Base-by-base conservation (phyloP, 2,888 invertebrate genomes). In the Torymus texanus region DNA sequence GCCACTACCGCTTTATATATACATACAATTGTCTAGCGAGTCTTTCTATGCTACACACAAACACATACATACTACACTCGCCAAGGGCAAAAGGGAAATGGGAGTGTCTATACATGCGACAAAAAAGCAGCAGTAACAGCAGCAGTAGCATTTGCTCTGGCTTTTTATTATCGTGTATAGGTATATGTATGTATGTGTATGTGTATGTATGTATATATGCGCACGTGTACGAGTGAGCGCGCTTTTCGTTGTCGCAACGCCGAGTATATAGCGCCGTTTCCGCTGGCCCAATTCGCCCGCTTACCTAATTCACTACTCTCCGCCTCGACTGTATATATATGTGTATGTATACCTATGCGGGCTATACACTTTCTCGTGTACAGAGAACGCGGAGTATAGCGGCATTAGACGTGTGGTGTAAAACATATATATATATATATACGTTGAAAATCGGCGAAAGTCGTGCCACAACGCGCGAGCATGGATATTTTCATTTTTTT, bases 301-400 rank as follows among this genome's bases (percentile, higher is more conserved):
- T 89, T 88, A 87, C 88, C 88, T 89, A 88, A 88, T 88, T 86
- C 72, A 24, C 65, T 41, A 8, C 41, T 8, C 41, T 41, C 41
- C 41, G 41, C 41, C 41, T 41, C 41, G 41, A 41, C 8, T 41
- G 41, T 41, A 41, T 8, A 8, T 41, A 8, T 8, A 8, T 41
- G 41, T 41, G 29, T 29, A 4, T 29, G 29, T 29, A 8, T 41
- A 41, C 41, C 41, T 41, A 41, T 41, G 41, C 41, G 41, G 41
- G 41, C 41, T 41, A 41, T 41, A 41, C 41, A 41, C 41, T 41
- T 41, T 41, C 41, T 41, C 41, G 41, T 41, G 41, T 41, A 41
- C 41, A 8, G 41, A 41, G 41, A 5, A 8, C 21, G 21, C 21
- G 21, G 21, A 21, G 21, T 2, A 21, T 21, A 41, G 41, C 10